phyloP scores from a whole-genome alignment of 2,113 vertebrate genomes.

The Apodemus speciosus region DNA sequence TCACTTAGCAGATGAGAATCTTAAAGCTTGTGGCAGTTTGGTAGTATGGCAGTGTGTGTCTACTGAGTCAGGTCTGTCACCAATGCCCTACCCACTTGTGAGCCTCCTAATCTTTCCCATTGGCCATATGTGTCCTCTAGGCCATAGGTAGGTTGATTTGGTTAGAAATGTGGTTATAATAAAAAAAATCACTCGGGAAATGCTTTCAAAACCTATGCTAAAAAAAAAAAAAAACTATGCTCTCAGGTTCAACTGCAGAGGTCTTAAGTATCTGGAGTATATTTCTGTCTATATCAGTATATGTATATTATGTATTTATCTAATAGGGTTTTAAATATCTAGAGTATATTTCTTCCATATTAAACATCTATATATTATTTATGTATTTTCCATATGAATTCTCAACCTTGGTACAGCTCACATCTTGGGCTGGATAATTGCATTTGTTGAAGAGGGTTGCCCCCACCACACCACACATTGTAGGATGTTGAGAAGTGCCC shows the following conservation, averaged over 20 bases:
- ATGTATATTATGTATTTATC: not conserved
- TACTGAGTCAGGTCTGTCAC: not conserved
- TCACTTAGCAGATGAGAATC: not conserved
- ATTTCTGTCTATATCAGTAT: not conserved
- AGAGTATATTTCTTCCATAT: not conserved
- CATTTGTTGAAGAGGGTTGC: not conserved
- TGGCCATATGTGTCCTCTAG: not conserved
- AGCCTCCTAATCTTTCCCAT: not conserved
- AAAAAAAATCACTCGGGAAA: not conserved
- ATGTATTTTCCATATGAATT: not conserved
- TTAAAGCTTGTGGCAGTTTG: not conserved
- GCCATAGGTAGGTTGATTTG: not conserved
- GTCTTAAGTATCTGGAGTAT: not conserved
- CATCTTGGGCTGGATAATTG: not conserved
- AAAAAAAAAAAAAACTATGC: not conserved
- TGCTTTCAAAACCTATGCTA: not conserved
- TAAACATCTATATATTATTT: not conserved
- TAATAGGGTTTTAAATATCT: not conserved
- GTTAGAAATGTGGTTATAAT: not conserved
- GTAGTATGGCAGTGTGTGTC: not conserved
- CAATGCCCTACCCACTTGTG: not conserved
- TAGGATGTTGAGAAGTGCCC: not conserved
- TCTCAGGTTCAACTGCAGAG: not conserved
- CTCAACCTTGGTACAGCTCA: not conserved
- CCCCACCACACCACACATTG: too few relatives aligned